phyloP scores from a whole-genome alignment of 2,888 invertebrate genomes.

The Mythimna ferrago region DNA sequence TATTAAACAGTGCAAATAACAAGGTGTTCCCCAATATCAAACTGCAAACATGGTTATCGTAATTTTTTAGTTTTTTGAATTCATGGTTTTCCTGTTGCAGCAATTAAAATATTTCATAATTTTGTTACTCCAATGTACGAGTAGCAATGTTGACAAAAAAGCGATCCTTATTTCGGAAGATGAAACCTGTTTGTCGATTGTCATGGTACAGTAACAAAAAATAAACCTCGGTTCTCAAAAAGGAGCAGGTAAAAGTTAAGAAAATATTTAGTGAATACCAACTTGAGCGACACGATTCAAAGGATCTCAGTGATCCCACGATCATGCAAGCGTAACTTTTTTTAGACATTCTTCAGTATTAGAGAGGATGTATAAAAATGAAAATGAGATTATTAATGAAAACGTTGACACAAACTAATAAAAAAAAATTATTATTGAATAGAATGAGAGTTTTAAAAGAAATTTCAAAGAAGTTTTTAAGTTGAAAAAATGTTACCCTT shows the following conservation, averaged over 20 bases:
- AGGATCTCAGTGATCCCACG: slow-evolving; percentile 33
- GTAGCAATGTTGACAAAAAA: background rate
- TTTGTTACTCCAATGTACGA: background rate
- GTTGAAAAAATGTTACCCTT: too few species aligned
- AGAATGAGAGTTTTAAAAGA: background rate
- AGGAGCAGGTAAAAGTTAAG: slow-evolving; percentile 55
- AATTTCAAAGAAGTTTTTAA: background rate
- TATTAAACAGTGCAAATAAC: slow-evolving; percentile 13
- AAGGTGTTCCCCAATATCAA: slow-evolving; percentile 23
- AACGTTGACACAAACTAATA: background rate
- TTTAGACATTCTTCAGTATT: slow-evolving; percentile 29
- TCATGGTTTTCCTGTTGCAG: slow-evolving; percentile 5
- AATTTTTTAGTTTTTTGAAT: slow-evolving; percentile 6
- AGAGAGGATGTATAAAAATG: too few species aligned
- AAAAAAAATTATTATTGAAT: background rate
- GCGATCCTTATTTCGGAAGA: slow-evolving; percentile 2
- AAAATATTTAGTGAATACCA: slow-evolving; percentile 24
- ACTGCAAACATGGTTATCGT: slow-evolving; percentile 6
- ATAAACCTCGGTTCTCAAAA: slow-evolving; percentile 28
- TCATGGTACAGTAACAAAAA: slow-evolving; percentile 23
- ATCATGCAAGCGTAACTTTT: slow-evolving; percentile 33
- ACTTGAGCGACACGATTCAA: slow-evolving; percentile 26
- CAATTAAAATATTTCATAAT: background rate
- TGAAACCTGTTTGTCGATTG: slow-evolving; percentile 30
- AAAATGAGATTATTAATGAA: slow-evolving; percentile 17